Percentiles rank a stretch among this genome's conserved stretches.
These are phyloP conservation scores for Valencia hispanica DNA, from an alignment of 2,797 vertebrate species.

Conservation along the genomic window DNA sequence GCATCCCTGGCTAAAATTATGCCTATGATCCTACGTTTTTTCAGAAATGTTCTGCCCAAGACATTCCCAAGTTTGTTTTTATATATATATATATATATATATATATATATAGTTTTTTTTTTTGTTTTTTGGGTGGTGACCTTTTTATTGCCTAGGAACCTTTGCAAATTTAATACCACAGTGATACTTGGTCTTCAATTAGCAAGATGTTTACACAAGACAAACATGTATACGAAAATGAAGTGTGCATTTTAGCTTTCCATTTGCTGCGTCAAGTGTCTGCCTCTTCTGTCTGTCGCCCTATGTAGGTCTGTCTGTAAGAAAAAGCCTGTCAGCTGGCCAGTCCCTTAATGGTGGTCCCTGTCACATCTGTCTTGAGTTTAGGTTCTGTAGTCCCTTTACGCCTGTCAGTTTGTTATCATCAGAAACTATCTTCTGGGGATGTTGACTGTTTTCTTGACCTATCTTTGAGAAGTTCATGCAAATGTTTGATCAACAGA, in stretches of 20 bases:
- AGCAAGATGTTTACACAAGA: background rate
- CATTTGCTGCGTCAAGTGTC: background rate
- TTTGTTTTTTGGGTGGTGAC: too few relatives aligned
- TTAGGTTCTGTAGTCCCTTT: slow-evolving; percentile 53
- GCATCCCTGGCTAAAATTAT: too few relatives aligned
- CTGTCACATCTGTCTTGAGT: slow-evolving; percentile 65
- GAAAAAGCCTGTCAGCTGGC: slow-evolving; percentile 64
- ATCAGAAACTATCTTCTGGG: slow-evolving; percentile 48
- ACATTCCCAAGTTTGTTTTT: too few relatives aligned
- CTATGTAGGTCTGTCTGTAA: slow-evolving; percentile 42
- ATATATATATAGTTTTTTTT: too few relatives aligned
- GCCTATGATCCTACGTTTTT: too few relatives aligned
- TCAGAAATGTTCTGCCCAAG: too few relatives aligned
- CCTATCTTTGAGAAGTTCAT: slow-evolving; percentile 49
- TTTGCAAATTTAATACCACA: too few relatives aligned
- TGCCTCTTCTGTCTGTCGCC: slow-evolving; percentile 18
- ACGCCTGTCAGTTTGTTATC: slow-evolving; percentile 64
- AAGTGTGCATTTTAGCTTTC: background rate
- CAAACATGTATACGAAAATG: background rate
- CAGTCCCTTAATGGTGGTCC: slow-evolving; percentile 55
- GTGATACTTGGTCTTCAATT: too few relatives aligned
- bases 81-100: too few relatives aligned
- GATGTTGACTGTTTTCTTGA: slow-evolving; percentile 54
- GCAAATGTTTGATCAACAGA: slow-evolving; percentile 22
- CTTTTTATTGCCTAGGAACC: too few relatives aligned